Evolutionary conservation across 2,888 invertebrate species (phyloP).

Genomic region (Scaptodrosophila latifasciaeformis): DNA sequence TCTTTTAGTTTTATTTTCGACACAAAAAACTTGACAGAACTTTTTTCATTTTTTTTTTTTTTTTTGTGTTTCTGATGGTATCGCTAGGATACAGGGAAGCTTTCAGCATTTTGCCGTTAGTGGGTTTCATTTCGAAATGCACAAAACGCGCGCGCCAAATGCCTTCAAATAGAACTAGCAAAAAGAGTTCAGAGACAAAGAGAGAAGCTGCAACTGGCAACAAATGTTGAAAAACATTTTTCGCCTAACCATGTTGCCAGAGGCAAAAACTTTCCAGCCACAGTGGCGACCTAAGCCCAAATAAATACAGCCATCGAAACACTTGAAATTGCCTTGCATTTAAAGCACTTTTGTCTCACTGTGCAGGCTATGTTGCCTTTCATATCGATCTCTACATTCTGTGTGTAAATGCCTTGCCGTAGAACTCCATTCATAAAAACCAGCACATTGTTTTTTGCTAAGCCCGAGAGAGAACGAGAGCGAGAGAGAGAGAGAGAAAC

Average conservation of each 20-base stretch:
- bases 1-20: constrained; percentile 29
- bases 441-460: constrained; percentile 65
- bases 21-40: constrained; percentile 30
- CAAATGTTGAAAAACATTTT: constrained; percentile 36
- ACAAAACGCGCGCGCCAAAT: constrained; percentile 19
- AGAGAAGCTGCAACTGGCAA: constrained; percentile 14
- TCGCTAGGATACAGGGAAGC: no score
- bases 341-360: constrained; percentile 37
- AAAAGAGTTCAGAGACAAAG: constrained; percentile 15
- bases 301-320: no score
- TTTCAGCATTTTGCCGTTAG: constrained; percentile 31
- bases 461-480: no score
- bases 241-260: no score
- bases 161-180: constrained; percentile 36
- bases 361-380: no score
- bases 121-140: constrained; percentile 62
- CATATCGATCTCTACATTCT: no score
- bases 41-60: no score
- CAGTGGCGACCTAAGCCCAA: background rate
- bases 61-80: no score
- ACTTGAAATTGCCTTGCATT: no score
- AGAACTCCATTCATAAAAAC: constrained; percentile 75
- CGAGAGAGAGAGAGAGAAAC: no score
- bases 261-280: constrained; percentile 6
- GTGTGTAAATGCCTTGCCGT: constrained; percentile 70